Base-by-base conservation (phyloP, 2,113 vertebrate genomes). In the Sturnira hondurensis region DNA sequence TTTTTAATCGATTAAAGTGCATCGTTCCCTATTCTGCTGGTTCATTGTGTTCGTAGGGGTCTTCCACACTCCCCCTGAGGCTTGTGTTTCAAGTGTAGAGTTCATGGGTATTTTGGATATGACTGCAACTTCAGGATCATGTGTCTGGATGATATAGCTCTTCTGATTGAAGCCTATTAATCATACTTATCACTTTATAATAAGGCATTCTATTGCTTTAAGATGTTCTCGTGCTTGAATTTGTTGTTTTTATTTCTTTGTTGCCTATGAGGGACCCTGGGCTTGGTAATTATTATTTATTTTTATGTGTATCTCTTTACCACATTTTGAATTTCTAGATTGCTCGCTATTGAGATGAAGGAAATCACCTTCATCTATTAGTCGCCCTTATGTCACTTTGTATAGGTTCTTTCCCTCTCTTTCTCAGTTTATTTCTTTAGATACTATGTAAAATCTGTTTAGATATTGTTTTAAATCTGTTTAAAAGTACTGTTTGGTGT, bases 1-100 rank as follows among this genome's bases (percentile, higher is more conserved):
- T 96, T 97, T 97, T 97, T 95, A 97, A 98, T 94, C 22, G 58
- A 95, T 96, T 97, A 93, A 97, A 96, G 89, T 97, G 65, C 74
- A 45, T 26, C 68, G 74, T 94, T 91, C 33, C 56, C 83, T 94
- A 89, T 15, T 98, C 98, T 92, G 84, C 54, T 94, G 93, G 88
- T 78, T 97, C 85, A 94, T 87, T 58, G 82, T 52, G 38, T 5
- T 86, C 28, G 12, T 76, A 65, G n/a, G 19, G 15, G 77, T 74
- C 58, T 83, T 95, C 7, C 38, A 31, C 1, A 15, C 31, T 63
- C 20, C 4, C 9, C 16, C 1, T 26, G 4, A n/a, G 71, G 24
- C 20, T 89, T 81, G n/a, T 50, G 78, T 94, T 91, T 87, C 41
- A 68, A 91, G 15, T 43, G 31, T 93, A 86, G 61, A 89, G 15